A percentile compares a stretch with the other conserved stretches of the same genome.
Conservation (phyloP, 2,797 vertebrate genomes). For the Margarornis squamiger region DNA sequence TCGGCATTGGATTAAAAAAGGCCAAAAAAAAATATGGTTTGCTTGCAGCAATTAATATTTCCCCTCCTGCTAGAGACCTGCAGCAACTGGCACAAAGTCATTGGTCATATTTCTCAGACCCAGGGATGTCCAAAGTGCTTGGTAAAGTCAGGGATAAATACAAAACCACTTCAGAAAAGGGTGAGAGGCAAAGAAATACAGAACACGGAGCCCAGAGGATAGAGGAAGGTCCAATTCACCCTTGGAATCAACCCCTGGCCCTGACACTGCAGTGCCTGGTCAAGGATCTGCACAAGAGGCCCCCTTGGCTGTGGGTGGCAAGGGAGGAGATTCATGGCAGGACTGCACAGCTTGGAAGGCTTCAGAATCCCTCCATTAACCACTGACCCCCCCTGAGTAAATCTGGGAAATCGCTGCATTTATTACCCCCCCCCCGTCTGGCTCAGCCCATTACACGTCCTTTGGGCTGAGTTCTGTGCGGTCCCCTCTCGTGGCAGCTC, state of each 20-base stretch:
- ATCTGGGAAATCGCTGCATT: neutral
- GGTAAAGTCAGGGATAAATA: neutral
- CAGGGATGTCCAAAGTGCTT: neutral
- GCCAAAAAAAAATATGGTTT: neutral
- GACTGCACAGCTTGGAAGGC: neutral
- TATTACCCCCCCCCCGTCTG: neutral
- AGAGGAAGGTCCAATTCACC: neutral
- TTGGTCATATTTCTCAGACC: neutral
- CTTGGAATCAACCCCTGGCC: neutral
- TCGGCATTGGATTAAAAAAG: neutral
- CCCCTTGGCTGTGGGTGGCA: neutral
- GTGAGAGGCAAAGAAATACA: neutral
- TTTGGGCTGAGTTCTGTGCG: neutral
- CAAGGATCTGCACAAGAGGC: neutral
- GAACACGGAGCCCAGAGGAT: neutral
- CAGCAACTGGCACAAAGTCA: neutral
- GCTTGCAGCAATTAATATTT: neutral
- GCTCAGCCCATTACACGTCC: neutral
- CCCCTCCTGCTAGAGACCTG: neutral
- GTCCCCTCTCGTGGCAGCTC: neutral
- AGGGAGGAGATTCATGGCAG: neutral
- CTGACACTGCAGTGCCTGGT: neutral
- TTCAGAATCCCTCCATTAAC: neutral
- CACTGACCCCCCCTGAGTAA: neutral
- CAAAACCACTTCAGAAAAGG: neutral